Evolutionary conservation across 1,140 invertebrate genomes (phyloP), one percentile per base, ranked within the genome.

Genomic region (Bombus soroeensis): DNA sequence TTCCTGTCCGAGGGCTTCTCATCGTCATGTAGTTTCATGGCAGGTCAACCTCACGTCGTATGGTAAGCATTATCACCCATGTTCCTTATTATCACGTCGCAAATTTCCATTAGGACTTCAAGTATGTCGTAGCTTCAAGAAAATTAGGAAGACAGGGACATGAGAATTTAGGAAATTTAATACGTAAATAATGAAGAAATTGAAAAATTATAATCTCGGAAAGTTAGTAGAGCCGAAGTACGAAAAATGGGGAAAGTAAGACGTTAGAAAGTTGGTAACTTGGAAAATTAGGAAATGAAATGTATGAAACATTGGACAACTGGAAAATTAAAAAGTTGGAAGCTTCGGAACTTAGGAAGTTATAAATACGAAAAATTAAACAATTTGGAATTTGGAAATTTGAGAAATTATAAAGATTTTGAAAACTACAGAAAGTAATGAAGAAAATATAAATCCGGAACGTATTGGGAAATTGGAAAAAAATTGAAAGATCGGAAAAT

Each of bases 1-100:
- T 85, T 95, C 94, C 83, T 95, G 94, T 93, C 94, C 94, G 43
- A 93, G 94, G 74, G 85, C 94, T 75, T 91, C 92, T 84, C 92
- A 93, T 90, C 92, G 90, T 85, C 92, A 93, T 85, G 91, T 91
- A 87, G 93, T 93, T 88, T 93, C 92, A 85, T 95, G 94, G 94
- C 93, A 94, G 87, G 93, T 94, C 86, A 94, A 95, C 90, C 93
- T 95, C 84, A 95, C 94, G 88, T 93, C 93, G 79, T 94, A 94
- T 88, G 93, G 94, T 95, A 86, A 92, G 93, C 32, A 66, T 66
- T 34, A 34, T 66, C 32, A 53, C 1, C 47, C 47, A 8, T 53
- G 18, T 53, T 53, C 18, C 18, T 53, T 22, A 53, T 53, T 53
- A 53, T 53, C 47, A 22, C 5, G 47, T 53, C 5, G 47, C 47